A percentile compares a stretch with the other conserved stretches of the same genome.
These are phyloP conservation scores for Calonectris borealis DNA, from an alignment of 2,113 vertebrate genomes.

Conservation along the genomic window DNA sequence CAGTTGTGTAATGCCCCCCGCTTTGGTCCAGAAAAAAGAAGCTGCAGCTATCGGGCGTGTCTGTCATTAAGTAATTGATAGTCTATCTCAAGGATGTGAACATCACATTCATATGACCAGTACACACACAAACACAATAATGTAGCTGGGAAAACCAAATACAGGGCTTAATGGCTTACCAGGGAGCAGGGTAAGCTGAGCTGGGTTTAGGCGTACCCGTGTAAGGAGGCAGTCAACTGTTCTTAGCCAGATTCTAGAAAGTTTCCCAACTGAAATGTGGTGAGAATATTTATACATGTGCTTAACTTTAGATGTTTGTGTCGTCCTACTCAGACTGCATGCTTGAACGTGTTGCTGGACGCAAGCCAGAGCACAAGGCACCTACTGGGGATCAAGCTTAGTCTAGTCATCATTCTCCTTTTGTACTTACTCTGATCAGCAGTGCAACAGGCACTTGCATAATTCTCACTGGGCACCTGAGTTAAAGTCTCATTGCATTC, in stretches of 20 bases:
- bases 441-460: not conserved
- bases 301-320: not conserved
- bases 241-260: not conserved
- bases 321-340: not conserved
- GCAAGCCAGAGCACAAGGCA: not conserved
- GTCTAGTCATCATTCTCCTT: not conserved
- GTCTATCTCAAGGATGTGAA: not conserved
- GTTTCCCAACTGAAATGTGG: not conserved
- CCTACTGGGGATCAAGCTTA: not conserved
- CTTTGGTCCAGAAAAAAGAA: not conserved
- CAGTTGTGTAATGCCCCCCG: not conserved
- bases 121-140: not conserved
- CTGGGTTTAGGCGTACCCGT: fast-evolving
- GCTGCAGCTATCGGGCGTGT: not conserved
- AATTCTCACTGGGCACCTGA: not conserved
- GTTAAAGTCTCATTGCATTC: fast-evolving
- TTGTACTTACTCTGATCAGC: not conserved
- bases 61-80: not conserved
- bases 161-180: not conserved
- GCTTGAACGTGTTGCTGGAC: not conserved
- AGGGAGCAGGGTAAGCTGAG: not conserved
- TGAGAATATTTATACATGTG: not conserved
- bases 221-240: not conserved
- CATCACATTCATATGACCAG: not conserved
- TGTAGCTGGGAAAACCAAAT: not conserved